Base-by-base conservation (phyloP, 2,113 vertebrate species). In the Epinephelus cyanopodus region DNA sequence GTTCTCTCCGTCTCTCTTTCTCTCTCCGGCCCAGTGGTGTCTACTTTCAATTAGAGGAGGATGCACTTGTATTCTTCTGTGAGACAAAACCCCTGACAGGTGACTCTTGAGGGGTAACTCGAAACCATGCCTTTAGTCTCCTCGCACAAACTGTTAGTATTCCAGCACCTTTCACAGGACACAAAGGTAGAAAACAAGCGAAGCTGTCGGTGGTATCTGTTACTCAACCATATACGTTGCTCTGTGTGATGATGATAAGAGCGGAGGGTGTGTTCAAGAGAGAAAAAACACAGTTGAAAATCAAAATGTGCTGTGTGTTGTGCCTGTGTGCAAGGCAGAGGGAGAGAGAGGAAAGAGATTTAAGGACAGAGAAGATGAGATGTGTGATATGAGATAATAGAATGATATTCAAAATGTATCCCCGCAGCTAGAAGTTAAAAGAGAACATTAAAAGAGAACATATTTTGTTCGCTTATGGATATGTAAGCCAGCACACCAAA, bases 301-400 rank as follows among this genome's bases (percentile, higher is more conserved):
- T 86, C 74, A 76, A 79, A 69, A 74, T 82, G 74, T 66, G 76
- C 62, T 77, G 57, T 79, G 70, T 74, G 64, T 60, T 74, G 70
- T 70, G 82, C 19, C 42, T 72, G 71, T 69, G 81, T 74, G 65
- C 5, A 37, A 37, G 29, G 9, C 39, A 68, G 21, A 71, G 53
- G 27, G 48, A 33, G 45, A 29, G 62, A 53, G 76, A 37, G 63
- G 48, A 81, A 71, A 80, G 86, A 92, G 84, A 91, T 94, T 90
- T 90, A 77, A 85, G 86, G 91, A 91, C 90, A 90, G 81, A 82
- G 78, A 48, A 91, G 91, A 92, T 86, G 83, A 92, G 91, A 94
- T 90, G 86, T 91, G 70, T 80, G 91, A 93, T 92, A 90, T 74
- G 86, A 91, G 90, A 92, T 90, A 92, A 92, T 91, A 90, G 85